Evolutionary conservation across 2,888 invertebrate genomes (phyloP), one percentile per base, ranked within the genome.

Genomic region (Agrochola lychnidis): DNA sequence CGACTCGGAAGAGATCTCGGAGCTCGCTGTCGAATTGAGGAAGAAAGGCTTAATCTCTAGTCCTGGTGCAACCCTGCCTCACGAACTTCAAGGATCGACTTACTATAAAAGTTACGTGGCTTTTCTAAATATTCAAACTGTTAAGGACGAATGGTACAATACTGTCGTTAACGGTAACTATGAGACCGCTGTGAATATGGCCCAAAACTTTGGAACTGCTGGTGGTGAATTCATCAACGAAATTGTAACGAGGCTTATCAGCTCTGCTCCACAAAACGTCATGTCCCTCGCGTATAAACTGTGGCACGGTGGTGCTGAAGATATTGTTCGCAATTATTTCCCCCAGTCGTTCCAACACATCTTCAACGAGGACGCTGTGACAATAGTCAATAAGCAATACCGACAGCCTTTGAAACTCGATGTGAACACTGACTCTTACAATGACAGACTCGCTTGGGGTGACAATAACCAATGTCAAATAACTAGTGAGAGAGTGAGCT

Each of bases 211-310:
- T 16, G 56, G 76, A 12, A 66, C 77, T 19, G 63, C 87, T 9
- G 30, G 74, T 25, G 68, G 76, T 30, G 84, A 70, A 40, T 19
- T 78, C 9, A 74, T 87, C 16, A 81, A 73, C 4, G 76, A 76
- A 19, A 40, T 79, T 4, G 81, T 92, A 7, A 53, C 22, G 0
- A 82, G 85, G 19, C 70, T 86, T 40, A 80, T 91, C 1, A 76
- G 74, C 3, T 84, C 78, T 56, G 76, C 81, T 25, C 75, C 85
- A 2, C 70, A 53, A n/a, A 86, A 87, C 53, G 82, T 83, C 4
- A 84, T 90, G 80, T 71, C 74, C 0, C 91, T 81, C 51, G 89
- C 88, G 16, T 89, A 89, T 59, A 88, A 90, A 68, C 82, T 92
- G 6, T 92, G 90, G 90, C 75, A 81, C 1, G 77, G 81, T 16